Evolutionary conservation across 2,888 invertebrate genomes (phyloP), one percentile per base, ranked within the genome.

Genomic region (Endomychus coccineus): DNA sequence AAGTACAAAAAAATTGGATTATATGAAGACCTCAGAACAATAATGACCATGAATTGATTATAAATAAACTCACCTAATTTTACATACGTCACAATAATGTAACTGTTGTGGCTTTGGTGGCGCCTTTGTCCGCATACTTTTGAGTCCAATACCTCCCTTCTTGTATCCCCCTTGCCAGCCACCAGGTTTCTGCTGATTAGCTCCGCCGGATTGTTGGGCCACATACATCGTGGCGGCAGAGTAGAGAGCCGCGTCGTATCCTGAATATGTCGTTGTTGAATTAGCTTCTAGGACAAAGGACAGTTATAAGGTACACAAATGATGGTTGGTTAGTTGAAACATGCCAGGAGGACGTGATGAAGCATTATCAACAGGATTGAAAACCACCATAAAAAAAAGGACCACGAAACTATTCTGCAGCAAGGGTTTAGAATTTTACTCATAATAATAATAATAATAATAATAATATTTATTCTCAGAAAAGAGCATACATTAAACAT

Each of bases 41-140:
- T n/a, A n/a, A n/a, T n/a, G n/a, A n/a, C n/a, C n/a, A n/a, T n/a
- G n/a, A n/a, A n/a, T n/a, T n/a, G n/a, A n/a, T n/a, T n/a, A n/a
- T n/a, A n/a, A 10, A 10, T 29, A 9, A 27, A 37, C 38, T 46
- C 50, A 96, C 59, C 94, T 95, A 58, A 97, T 96, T 69, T 97
- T 96, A 69, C 98, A 98, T 9, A 96, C 92, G 66, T 98, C 96
- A 65, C 97, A 98, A 69, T 96, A 98, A 68, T 95, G 95, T 46
- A 96, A 71, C 61, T 92, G 90, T 62, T 91, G 90, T 16, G 90
- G 87, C 57, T 90, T 88, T 11, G 90, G 89, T 37, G 89, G 85
- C 16, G 81, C 83, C 68, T 85, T 86, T 43, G 78, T 76, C 31
- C 80, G 72, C 60, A 80, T 77, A 56, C 73, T 70, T 61, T 77